Base-by-base conservation (phyloP, 2,113 vertebrate genomes). In the Peromyscus maniculatus region DNA sequence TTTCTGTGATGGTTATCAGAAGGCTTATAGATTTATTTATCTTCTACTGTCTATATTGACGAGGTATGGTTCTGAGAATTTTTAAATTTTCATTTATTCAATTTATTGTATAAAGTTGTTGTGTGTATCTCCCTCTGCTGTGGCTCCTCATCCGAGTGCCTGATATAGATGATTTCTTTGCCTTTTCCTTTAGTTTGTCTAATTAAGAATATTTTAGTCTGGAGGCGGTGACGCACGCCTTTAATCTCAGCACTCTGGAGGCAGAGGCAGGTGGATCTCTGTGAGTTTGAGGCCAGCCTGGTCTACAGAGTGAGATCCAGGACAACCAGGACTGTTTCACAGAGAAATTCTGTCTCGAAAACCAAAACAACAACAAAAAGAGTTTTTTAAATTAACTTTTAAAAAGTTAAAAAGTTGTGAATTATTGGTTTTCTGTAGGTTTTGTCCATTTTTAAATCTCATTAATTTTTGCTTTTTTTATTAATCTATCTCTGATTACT, bases 101-200 rank as follows among this genome's bases (percentile, higher is more conserved):
- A 88, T 91, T 84, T 84, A 36, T 79, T 91, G 22, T 88, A 91
- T 57, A 93, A 80, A 87, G 84, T 75, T 89, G 52, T 74, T 84
- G 26, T 11, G 59, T 79, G 62, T 52, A 64, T 79, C 4, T 7
- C 5, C n/a, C 49, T 39, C 49, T 55, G 24, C 22, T 55, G 49
- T 69, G 26, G 11, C 55, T 64, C 19, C 13, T 84, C 7, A 55
- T 64, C 49, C n/a, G 64, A 19, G 79, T 90, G 69, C 6, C 36
- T 79, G 22, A 91, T 62, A 77, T 22, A 67, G 33, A 3, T 71
- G 22, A 87, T 87, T 92, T 86, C 43, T n/a, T 46, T 91, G 28
- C 22, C 57, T 75, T 89, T 89, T 66, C 57, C 33, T 46, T 69
- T 95, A 31, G 24, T 74, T 93, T 77, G 7, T 39, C 22, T 72